A percentile compares a stretch with the other conserved stretches of the same genome.
Evolutionary conservation across 2,113 vertebrate species (phyloP).

Genomic region (Labeo catla): DNA sequence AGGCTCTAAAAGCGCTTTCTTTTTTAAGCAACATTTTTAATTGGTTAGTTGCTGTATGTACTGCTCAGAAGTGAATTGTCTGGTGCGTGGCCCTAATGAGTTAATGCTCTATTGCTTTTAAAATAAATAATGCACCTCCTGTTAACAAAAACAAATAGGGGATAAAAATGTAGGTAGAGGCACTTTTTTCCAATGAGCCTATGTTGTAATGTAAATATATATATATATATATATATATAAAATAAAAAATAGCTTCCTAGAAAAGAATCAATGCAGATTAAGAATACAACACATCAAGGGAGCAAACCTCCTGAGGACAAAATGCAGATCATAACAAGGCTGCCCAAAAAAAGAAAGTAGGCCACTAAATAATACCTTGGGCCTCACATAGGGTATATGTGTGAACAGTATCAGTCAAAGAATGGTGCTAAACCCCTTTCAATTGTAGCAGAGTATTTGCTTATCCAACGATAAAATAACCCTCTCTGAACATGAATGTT

Average conservation of each 20-base stretch:
- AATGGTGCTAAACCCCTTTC: background rate
- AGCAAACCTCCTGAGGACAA: background rate
- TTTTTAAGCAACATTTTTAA: background rate
- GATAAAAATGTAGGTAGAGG: background rate
- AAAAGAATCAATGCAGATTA: background rate
- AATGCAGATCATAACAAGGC: conserved; percentile 16
- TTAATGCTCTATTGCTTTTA: background rate
- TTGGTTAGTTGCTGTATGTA: background rate
- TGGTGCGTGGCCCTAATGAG: background rate
- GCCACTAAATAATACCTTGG: background rate
- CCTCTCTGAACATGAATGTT: background rate
- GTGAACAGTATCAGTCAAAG: background rate
- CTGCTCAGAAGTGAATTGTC: background rate
- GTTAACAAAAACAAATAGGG: no score
- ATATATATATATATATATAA: background rate
- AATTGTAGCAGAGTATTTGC: background rate
- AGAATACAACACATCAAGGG: background rate
- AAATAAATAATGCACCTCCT: background rate
- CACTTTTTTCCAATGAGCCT: background rate
- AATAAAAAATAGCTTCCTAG: background rate
- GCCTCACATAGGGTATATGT: background rate
- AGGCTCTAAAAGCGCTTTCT: no score
- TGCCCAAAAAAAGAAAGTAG: background rate
- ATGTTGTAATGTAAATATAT: background rate
- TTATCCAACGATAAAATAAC: background rate